A percentile compares a stretch with the other conserved stretches of the same genome.
phyloP scores from a whole-genome alignment of 92 coral and sea anemone species.

The Palythoa grandiflora region DNA sequence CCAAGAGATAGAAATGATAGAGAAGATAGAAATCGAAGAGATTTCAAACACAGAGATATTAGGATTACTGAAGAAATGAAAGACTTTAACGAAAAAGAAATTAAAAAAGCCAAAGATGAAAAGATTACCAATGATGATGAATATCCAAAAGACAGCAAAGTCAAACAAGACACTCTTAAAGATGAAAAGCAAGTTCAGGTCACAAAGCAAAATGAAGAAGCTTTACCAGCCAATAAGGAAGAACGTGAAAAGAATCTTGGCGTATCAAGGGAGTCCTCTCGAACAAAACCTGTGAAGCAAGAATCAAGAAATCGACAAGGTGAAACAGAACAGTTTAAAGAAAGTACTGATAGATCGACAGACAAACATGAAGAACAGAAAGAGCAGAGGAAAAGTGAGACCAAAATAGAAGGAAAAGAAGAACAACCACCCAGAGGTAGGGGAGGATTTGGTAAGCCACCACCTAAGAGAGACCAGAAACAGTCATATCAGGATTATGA shows the following conservation, averaged over 20 bases:
- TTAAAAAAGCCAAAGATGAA: neutral
- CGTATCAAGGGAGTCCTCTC: constrained; percentile 9
- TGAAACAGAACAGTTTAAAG: neutral
- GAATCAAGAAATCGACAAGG: constrained; percentile 20
- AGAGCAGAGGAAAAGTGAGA: constrained; percentile 35
- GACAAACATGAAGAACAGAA: constrained; percentile 36
- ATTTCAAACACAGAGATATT: constrained; percentile 10
- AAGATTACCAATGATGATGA: neutral
- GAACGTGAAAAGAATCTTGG: constrained; percentile 17
- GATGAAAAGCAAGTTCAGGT: constrained; percentile 6
- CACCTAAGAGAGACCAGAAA: constrained; percentile 40
- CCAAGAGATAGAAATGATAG: neutral
- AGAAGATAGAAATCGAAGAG: constrained; percentile 3
- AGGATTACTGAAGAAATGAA: neutral
- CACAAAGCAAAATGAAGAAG: constrained; percentile 33
- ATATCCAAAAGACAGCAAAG: neutral
- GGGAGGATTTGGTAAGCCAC: constrained; percentile 70
- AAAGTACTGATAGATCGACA: neutral
- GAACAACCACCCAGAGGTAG: constrained; percentile 61
- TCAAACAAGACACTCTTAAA: constrained; percentile 16
- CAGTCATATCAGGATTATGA: constrained; percentile 19
- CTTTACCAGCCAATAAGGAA: neutral
- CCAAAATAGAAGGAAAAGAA: constrained; percentile 44
- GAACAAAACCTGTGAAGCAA: constrained; percentile 24
- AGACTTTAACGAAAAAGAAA: constrained; percentile 8